Conservation (phyloP, 2,888 invertebrate genomes). For the Synergus umbraculus region DNA sequence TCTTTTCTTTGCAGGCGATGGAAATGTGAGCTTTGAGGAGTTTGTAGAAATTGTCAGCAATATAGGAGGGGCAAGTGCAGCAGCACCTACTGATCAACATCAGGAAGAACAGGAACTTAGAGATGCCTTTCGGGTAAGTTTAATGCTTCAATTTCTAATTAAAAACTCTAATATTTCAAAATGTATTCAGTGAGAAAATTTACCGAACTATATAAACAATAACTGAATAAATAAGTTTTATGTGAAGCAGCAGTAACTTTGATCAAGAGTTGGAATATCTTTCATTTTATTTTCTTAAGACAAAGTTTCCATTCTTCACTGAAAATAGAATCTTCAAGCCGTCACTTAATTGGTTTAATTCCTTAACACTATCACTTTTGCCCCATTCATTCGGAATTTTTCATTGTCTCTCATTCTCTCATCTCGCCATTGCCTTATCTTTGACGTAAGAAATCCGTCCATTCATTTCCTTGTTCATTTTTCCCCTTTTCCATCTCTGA, state of each 20-base stretch:
- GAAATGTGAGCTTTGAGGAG: conserved; percentile 92
- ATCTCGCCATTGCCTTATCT: conserved; percentile 27
- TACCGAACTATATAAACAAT: too few relatives aligned
- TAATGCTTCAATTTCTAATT: conserved; percentile 36
- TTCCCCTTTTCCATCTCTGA: conserved; percentile 26
- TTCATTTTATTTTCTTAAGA: background rate
- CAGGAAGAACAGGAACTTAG: conserved; percentile 90
- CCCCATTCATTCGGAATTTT: background rate
- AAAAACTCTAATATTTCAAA: too few relatives aligned
- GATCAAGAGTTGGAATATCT: background rate
- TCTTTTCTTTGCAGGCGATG: conserved; percentile 82
- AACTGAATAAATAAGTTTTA: too few relatives aligned
- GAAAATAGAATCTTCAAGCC: background rate
- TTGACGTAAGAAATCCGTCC: conserved; percentile 16
- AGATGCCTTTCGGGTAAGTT: conserved; percentile 89
- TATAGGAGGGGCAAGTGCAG: conserved; percentile 83
- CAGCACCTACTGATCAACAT: conserved; percentile 86
- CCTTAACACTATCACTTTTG: conserved; percentile 42
- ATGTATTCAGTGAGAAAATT: too few relatives aligned
- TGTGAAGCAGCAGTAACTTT: too few relatives aligned
- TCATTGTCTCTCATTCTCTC: conserved; percentile 24
- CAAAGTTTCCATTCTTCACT: background rate
- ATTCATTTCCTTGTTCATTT: conserved; percentile 18
- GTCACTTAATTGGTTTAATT: conserved; percentile 2
- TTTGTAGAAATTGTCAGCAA: conserved; percentile 91